Base-by-base conservation (phyloP, 2,797 vertebrate genomes). In the Taenioides sp. region DNA sequence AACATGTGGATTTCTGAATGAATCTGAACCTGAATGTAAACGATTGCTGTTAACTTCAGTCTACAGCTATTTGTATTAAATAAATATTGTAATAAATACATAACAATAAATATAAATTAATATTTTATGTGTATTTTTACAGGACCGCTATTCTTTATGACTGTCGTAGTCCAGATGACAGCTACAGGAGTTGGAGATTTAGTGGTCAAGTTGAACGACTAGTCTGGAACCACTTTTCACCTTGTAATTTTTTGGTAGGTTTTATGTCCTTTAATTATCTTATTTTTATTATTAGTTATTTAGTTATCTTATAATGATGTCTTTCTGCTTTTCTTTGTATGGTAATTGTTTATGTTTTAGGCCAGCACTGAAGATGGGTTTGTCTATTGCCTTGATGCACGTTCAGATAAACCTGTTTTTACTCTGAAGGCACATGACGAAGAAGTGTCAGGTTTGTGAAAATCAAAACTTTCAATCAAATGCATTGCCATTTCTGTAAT, bases 301-400 rank as follows among this genome's bases (percentile, higher is more conserved):
- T 28, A 25, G 58, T 17, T 31, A 18, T 18, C 5, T 25, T 18
- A 61, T 16, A 61, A 47, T 47, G 1, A 47, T 6, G 34, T 22
- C 34, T 9, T 47, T 17, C 18, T 47, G 23, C 5, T 3, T 49
- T 52, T 66, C 7, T 3, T 27, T 50, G 14, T 0, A 9, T 0
- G 31, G 20, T 31, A 12, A 28, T 4, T 34, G 18, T 5, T 28
- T 77, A 40, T 85, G 43, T 89, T 86, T 67, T 82, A 99, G 98
- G 96, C 93, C 57, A 98, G 97, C 91, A 99, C 98, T 58, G 98
- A 99, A 5, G 97, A 99, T 0, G 98, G 98, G 57, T 99, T 99
- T 83, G 93, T 99, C 47, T 98, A 99, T 88, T 96, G 96, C 72
- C 89, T 99, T 84, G 98, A 99, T 60, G 98, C 97, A 20, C 96